These are phyloP conservation scores for Thecophora atra DNA, from an alignment of 2,888 invertebrate genomes.

Conservation along the genomic window DNA sequence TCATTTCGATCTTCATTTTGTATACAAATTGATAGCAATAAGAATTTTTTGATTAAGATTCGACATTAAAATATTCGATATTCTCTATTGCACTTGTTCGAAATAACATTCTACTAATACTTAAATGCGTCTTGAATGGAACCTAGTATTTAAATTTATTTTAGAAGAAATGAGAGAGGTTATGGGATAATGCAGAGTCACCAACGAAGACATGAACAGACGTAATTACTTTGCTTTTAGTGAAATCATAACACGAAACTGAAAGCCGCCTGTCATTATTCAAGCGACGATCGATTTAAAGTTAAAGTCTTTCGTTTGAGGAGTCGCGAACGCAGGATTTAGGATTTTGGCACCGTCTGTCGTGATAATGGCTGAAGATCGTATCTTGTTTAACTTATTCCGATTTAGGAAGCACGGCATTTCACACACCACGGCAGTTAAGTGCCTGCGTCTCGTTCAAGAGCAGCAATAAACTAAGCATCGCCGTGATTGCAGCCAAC, in stretches of 20 bases:
- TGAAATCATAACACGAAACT: background rate
- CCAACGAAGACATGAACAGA: background rate
- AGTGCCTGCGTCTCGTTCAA: background rate
- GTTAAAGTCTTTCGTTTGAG: background rate
- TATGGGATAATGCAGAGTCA: too few species aligned
- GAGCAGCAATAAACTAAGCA: too few species aligned
- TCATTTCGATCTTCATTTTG: too few species aligned
- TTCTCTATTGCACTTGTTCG: background rate
- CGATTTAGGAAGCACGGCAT: background rate
- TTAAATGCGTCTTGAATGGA: background rate
- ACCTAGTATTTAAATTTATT: too few species aligned
- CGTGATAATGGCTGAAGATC: background rate
- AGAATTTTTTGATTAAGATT: background rate
- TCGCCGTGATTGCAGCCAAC: background rate
- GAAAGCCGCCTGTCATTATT: background rate
- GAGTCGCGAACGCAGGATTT: background rate
- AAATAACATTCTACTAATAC: background rate
- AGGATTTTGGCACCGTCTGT: background rate
- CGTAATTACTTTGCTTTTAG: background rate
- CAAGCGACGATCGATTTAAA: background rate
- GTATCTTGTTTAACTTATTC: background rate
- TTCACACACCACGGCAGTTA: background rate
- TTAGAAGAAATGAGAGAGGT: too few species aligned
- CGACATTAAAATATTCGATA: background rate
- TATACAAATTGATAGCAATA: background rate